Conservation (phyloP, 2,888 invertebrate species). For the Sinhomidia bicolor region DNA sequence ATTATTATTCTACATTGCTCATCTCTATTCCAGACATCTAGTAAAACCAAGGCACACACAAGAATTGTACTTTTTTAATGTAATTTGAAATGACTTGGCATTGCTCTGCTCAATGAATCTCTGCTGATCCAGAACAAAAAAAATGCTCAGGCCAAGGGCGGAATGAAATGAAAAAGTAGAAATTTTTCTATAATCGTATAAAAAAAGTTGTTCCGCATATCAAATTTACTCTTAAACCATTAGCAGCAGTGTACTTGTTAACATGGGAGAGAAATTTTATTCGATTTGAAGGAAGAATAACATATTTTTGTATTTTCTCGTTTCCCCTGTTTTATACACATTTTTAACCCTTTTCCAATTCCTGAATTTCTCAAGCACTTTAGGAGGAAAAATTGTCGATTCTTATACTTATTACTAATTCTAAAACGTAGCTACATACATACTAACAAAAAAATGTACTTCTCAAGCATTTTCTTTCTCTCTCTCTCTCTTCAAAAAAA, state of each 20-base stretch:
- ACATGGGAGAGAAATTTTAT: background rate
- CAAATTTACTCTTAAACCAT: constrained; percentile 6
- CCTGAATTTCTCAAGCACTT: constrained; percentile 21
- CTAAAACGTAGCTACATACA: background rate
- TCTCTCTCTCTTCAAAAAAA: background rate
- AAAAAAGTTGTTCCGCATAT: constrained; percentile 48
- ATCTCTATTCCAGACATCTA: background rate
- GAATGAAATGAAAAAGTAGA: constrained; percentile 49
- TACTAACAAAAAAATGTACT: background rate
- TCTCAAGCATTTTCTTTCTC: background rate
- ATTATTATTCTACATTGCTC: background rate
- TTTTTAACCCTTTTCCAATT: constrained; percentile 33
- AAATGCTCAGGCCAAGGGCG: constrained; percentile 36
- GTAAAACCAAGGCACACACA: background rate
- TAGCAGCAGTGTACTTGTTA: background rate
- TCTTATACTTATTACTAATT: too few species aligned
- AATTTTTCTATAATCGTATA: constrained; percentile 41
- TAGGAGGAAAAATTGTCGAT: background rate
- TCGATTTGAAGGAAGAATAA: background rate
- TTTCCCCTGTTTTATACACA: background rate
- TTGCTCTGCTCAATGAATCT: constrained; percentile 34
- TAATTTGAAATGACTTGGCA: constrained; percentile 58
- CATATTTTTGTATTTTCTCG: background rate
- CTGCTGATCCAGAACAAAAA: constrained; percentile 39
- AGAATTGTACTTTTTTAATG: constrained; percentile 35